Evolutionary conservation across 2,888 invertebrate species (phyloP).

Genomic region (Coleophora deauratella): DNA sequence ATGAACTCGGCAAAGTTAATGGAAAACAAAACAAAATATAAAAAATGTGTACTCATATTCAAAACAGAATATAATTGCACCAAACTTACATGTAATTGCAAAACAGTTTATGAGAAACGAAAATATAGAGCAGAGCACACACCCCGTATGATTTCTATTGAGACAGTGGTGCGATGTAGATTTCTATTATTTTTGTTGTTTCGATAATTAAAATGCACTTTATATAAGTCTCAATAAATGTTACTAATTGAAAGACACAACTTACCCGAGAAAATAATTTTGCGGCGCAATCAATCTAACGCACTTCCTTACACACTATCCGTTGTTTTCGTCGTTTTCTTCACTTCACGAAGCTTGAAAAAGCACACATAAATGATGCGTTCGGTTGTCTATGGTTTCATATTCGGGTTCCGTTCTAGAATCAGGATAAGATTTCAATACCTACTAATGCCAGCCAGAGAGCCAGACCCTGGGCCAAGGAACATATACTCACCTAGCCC

Average conservation of each 20-base stretch:
- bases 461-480: too few relatives aligned
- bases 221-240: background rate
- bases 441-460: too few relatives aligned
- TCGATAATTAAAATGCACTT: background rate
- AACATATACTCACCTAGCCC: too few relatives aligned
- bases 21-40: background rate
- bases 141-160: constrained; percentile 37
- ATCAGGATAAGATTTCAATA: too few relatives aligned
- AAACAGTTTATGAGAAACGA: constrained; percentile 14
- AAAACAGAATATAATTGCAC: background rate
- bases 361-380: constrained; percentile 47
- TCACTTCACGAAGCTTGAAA: constrained; percentile 54
- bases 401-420: too few relatives aligned
- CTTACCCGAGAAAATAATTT: constrained; percentile 68
- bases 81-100: too few relatives aligned
- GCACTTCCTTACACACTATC: constrained; percentile 74
- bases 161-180: constrained; percentile 16
- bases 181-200: background rate
- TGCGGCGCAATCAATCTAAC: constrained; percentile 78
- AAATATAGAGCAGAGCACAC: constrained; percentile 33
- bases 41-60: background rate
- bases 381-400: constrained; percentile 27
- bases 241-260: constrained; percentile 14
- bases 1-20: background rate
- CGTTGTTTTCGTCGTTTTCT: constrained; percentile 68